Conservation (phyloP, 2,797 vertebrate genomes). For the Lates japonicus region DNA sequence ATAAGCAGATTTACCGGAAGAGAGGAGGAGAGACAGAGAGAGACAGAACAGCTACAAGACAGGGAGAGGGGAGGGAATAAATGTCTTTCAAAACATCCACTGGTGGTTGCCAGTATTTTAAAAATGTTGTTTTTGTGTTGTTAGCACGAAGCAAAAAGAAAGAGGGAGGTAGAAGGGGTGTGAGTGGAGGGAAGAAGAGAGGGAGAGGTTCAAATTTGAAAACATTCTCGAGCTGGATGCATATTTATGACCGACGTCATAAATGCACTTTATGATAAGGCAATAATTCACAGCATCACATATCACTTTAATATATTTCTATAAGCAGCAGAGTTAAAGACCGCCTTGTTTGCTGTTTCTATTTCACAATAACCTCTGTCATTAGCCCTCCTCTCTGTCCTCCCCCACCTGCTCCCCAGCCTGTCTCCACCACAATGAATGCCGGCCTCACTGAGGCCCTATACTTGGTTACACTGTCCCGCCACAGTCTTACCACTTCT, state of each 20-base stretch:
- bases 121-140: conserved; percentile 76
- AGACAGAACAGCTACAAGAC: conserved; percentile 40
- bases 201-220: conserved; percentile 77
- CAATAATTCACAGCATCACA: conserved; percentile 84
- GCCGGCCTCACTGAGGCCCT: conserved; percentile 48
- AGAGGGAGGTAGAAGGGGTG: conserved; percentile 22
- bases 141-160: conserved; percentile 66
- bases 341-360: conserved; percentile 86
- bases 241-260: conserved; percentile 84
- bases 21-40: conserved; percentile 45
- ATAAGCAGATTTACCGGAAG: conserved; percentile 80
- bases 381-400: conserved; percentile 69
- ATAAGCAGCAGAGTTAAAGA: conserved; percentile 86
- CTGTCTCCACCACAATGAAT: conserved; percentile 70
- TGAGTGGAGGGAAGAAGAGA: conserved; percentile 44
- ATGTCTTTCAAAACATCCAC: conserved; percentile 81
- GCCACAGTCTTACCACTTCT: conserved; percentile 78
- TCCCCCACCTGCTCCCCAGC: conserved; percentile 57
- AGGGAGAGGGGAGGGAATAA: conserved; percentile 56
- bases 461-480: conserved; percentile 90
- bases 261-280: conserved; percentile 86
- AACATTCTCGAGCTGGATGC: conserved; percentile 80
- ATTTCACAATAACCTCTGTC: conserved; percentile 84
- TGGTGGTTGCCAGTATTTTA: conserved; percentile 78
- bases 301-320: conserved; percentile 85